phyloP scores from a whole-genome alignment of 2,797 vertebrate genomes.

The Furcifer pardalis region DNA sequence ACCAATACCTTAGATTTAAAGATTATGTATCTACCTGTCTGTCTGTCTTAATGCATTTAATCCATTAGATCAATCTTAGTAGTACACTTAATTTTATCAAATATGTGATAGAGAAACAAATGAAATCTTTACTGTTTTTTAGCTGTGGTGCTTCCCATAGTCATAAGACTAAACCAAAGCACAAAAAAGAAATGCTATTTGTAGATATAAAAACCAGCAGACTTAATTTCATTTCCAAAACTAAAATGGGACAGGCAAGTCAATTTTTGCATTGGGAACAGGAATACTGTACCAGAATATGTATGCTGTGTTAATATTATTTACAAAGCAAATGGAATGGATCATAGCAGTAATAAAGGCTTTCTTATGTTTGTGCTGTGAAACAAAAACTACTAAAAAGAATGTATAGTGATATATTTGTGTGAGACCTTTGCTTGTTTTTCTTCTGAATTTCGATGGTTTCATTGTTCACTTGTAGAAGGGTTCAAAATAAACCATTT shows the following conservation, averaged over 20 bases:
- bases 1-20: background rate
- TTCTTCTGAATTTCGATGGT: slow-evolving; percentile 28
- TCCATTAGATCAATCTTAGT: background rate
- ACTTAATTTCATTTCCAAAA: background rate
- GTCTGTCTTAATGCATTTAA: background rate
- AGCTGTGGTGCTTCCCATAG: background rate
- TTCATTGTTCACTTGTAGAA: slow-evolving; percentile 43
- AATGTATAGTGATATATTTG: slow-evolving; percentile 35
- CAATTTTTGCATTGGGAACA: background rate
- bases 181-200: background rate
- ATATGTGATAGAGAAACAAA: background rate
- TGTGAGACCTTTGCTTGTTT: slow-evolving; percentile 42
- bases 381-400: slow-evolving; percentile 31
- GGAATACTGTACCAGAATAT: background rate
- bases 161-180: background rate
- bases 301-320: background rate
- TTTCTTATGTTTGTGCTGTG: slow-evolving; percentile 5
- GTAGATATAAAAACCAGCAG: background rate
- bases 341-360: slow-evolving; percentile 8
- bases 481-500: background rate
- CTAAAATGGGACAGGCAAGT: background rate
- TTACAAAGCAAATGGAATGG: slow-evolving; percentile 22
- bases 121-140: background rate
- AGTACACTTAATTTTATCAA: background rate
- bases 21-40: background rate